Base-by-base conservation (phyloP, 2,888 invertebrate species). In the Papilio elwesi region DNA sequence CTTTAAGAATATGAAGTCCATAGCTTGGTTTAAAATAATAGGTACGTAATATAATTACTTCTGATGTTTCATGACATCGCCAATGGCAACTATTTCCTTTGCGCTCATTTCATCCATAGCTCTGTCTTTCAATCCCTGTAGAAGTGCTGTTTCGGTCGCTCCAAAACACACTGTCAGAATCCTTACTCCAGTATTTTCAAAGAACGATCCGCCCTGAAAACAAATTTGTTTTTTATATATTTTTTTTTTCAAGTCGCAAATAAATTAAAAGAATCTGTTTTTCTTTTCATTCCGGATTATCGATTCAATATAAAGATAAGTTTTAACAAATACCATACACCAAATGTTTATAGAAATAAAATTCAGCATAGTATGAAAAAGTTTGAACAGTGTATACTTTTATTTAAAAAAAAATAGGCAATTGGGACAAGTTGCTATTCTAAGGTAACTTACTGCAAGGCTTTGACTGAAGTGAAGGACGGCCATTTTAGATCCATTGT, bases 401-500 rank as follows among this genome's bases (percentile, higher is more conserved):
- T 47, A 47, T 9, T 15, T n/a, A 51, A 51, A 13, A 51, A 2
- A 51, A 12, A 12, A n/a, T 53, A 15, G 52, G n/a, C n/a, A n/a
- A 52, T n/a, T n/a, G 9, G 15, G n/a, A n/a, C 8, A 52, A 52
- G 51, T 26, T 26, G 26, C 26, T 26, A 26, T 51, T 8, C 53
- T 53, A 26, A 10, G 2, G 9, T 48, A 48, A 80, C 83, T 80
- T 79, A 91, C 91, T 43, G 87, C 88, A 68, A 91, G 78, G 48
- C 87, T 86, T 6, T 87, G 83, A 2, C 88, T 90, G 74, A 91
- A 91, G 78, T 90, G 88, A 5, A 91, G 83, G 26, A 91, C 88
- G 62, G 90, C 91, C n/a, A 87, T 87, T 74, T 91, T 91, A 16
- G 90, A 87, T 5, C 90, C 87, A 9, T 87, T 85, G 79, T 91